Conservation (phyloP, 2,797 vertebrate genomes). For the Schizothorax lantsangensis region DNA sequence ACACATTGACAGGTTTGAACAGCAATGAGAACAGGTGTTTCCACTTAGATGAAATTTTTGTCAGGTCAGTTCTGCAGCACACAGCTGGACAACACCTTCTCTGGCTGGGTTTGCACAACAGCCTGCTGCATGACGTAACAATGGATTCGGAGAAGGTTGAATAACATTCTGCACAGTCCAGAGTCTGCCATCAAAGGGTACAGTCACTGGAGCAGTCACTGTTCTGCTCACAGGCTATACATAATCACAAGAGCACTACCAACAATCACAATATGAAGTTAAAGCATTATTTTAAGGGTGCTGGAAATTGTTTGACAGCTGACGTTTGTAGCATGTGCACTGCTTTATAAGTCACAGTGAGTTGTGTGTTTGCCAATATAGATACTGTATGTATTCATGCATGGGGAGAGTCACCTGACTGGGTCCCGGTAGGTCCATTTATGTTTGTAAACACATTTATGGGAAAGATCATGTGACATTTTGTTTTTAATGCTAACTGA, state of each 20-base stretch:
- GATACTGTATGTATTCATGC: background rate
- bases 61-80: background rate
- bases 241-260: background rate
- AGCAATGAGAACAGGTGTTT: background rate
- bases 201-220: background rate
- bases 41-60: background rate
- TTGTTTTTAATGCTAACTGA: background rate
- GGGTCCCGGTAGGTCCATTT: background rate
- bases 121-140: background rate
- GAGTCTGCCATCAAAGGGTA: slow-evolving; percentile 8
- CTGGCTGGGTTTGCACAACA: background rate
- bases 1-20: background rate
- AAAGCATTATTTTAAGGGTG: slow-evolving; percentile 3
- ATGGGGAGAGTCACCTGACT: background rate
- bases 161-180: slow-evolving; percentile 35
- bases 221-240: background rate
- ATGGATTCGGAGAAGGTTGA: slow-evolving; percentile 5
- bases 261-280: background rate
- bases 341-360: background rate
- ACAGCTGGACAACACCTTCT: background rate
- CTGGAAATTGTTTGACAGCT: background rate
- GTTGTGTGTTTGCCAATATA: background rate
- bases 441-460: background rate
- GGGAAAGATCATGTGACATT: background rate
- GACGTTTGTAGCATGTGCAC: background rate